Evolutionary conservation across 2,113 vertebrate species (phyloP).

Genomic region (Planiliza haematocheilus): DNA sequence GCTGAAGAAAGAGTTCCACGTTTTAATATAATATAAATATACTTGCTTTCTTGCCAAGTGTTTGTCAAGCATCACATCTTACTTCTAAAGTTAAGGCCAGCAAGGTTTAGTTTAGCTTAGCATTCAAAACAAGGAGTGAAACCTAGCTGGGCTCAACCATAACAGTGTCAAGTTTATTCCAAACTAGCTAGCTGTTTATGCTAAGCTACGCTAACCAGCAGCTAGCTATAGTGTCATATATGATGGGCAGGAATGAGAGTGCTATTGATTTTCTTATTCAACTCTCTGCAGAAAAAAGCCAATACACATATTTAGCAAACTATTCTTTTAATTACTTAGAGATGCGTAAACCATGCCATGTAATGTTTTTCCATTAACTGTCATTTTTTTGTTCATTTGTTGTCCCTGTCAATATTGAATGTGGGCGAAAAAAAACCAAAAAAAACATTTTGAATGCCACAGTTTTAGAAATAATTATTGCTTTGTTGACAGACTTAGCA

Average conservation of each 20-base stretch:
- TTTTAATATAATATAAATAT: not conserved
- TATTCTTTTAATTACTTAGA: not conserved
- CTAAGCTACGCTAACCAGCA: too few species aligned
- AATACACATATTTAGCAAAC: not conserved
- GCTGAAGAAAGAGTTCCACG: conserved; percentile 6
- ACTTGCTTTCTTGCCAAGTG: too few species aligned
- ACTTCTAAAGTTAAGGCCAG: not conserved
- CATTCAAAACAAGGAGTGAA: not conserved
- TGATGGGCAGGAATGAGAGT: too few species aligned
- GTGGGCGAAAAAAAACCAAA: not conserved
- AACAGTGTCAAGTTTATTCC: too few species aligned
- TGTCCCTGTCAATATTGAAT: conserved; percentile 24
- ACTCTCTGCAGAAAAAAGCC: not conserved
- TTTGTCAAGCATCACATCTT: not conserved
- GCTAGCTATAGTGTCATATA: too few species aligned
- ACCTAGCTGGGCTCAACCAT: too few species aligned
- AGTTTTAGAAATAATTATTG: not conserved
- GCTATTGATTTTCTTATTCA: not conserved
- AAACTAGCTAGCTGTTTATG: too few species aligned
- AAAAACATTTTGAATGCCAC: not conserved
- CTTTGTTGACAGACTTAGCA: too few species aligned
- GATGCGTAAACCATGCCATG: not conserved
- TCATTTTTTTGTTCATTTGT: not conserved
- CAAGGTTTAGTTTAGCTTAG: not conserved
- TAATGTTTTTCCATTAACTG: not conserved